Evolutionary conservation across 2,113 vertebrate genomes (phyloP), one percentile per base, ranked within the genome.

Genomic region (Vanacampus margaritifer): DNA sequence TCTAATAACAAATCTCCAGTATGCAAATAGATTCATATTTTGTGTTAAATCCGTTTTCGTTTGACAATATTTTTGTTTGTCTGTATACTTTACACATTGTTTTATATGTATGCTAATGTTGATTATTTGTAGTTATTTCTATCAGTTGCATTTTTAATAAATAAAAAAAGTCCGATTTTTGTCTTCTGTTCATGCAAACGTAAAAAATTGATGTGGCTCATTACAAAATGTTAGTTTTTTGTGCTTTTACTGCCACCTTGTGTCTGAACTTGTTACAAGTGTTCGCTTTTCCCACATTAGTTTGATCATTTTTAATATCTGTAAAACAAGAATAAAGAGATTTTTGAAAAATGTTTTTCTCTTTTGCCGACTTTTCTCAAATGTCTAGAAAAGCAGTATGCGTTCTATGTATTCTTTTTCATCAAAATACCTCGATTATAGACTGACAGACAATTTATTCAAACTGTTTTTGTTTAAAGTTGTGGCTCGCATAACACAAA

Each of bases 151-250:
- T 58, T 58, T 58, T 35, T 19, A 19, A 32, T 91, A 10, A 9
- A 88, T n/a, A 93, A 94, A 94, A 95, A 95, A 95, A 95, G 94
- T 94, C 7, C 8, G 45, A 2, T 50, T 8, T 50, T 50, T 8
- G 8, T 16, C 5, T 7, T 17, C 6, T 21, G 21, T 48, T 48
- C 6, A 48, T 19, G 45, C 45, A 56, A 56, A 37, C 9, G 56
- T 19, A 37, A 60, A 60, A 36, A 21, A 46, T 50, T 13, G 10
- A 23, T 12, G 13, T 2, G n/a, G n/a, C n/a, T n/a, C n/a, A n/a
- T n/a, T n/a, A n/a, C n/a, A n/a, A n/a, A n/a, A n/a, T n/a, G n/a
- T n/a, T n/a, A n/a, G n/a, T n/a, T n/a, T 12, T 36, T 60, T 39
- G 12, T 67, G 70, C 56, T 53, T 64, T 64, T 71, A 76, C 75